Percentiles rank a stretch among this genome's conserved stretches.
Conservation (phyloP, 2,113 vertebrate genomes). For the Uropsilus gracilis region DNA sequence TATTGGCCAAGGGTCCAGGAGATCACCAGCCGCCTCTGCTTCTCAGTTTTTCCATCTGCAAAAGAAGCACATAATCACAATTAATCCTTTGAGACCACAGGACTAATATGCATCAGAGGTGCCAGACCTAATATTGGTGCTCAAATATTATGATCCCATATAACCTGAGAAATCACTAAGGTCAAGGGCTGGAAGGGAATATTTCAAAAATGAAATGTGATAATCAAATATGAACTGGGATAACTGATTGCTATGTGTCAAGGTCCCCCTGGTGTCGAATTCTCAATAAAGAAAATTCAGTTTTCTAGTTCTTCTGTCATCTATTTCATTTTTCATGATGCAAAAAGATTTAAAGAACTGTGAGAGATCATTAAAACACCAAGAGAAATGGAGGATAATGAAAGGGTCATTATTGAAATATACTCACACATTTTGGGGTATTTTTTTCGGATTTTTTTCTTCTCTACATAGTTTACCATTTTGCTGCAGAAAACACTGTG, state of each 20-base stretch:
- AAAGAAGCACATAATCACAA: slow-evolving; percentile 68
- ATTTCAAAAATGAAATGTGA: slow-evolving; percentile 24
- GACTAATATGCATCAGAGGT: background rate
- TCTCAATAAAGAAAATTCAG: background rate
- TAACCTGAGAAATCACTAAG: background rate
- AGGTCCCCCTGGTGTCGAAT: accelerated
- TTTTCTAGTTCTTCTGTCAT: background rate
- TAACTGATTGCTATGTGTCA: background rate
- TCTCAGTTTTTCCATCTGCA: slow-evolving; percentile 77
- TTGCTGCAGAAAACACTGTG: background rate
- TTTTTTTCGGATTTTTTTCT: background rate
- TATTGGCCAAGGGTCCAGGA: slow-evolving; percentile 15
- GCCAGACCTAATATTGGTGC: background rate
- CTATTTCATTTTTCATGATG: slow-evolving; percentile 28
- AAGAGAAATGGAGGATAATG: background rate
- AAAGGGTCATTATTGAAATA: background rate
- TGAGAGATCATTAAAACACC: background rate
- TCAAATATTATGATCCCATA: background rate
- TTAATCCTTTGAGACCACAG: slow-evolving; percentile 9
- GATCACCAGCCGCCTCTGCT: slow-evolving; percentile 68
- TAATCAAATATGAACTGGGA: background rate
- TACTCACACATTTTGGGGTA: background rate
- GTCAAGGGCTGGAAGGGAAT: background rate
- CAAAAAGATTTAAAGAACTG: background rate
- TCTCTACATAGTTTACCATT: background rate